phyloP scores from a whole-genome alignment of 2,888 invertebrate genomes.

The Ectemnius continuus region DNA sequence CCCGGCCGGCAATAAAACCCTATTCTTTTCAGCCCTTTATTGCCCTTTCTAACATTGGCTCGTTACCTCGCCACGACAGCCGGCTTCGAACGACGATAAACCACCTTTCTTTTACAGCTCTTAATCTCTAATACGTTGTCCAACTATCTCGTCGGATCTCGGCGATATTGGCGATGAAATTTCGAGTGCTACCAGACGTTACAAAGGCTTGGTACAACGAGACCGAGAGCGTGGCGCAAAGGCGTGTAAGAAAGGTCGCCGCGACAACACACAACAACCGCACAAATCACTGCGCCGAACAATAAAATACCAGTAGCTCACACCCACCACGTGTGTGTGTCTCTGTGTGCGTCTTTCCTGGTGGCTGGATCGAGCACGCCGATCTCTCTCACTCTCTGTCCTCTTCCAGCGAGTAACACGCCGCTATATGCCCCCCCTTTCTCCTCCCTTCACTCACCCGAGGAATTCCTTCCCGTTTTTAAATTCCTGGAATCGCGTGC shows the following conservation, averaged over 20 bases:
- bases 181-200: too few relatives aligned
- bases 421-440: constrained; percentile 12
- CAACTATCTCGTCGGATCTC: too few relatives aligned
- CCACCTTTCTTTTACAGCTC: neutral
- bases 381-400: constrained; percentile 14
- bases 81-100: constrained; percentile 3
- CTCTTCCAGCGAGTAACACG: neutral
- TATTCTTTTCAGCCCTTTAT: constrained; percentile 1
- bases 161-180: too few relatives aligned
- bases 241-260: constrained; percentile 46
- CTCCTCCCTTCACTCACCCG: constrained; percentile 50
- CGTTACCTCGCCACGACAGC: neutral
- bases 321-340: constrained; percentile 60
- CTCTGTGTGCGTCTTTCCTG: neutral
- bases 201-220: too few relatives aligned
- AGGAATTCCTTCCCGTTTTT: constrained; percentile 71
- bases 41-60: neutral
- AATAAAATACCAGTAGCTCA: constrained; percentile 66
- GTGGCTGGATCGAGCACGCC: constrained; percentile 45
- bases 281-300: constrained; percentile 62
- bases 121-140: too few relatives aligned
- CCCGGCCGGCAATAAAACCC: neutral
- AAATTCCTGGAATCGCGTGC: constrained; percentile 72
- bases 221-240: constrained; percentile 10
- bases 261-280: constrained; percentile 58